Conservation (phyloP, 2,888 invertebrate genomes). For the Syritta pipiens region DNA sequence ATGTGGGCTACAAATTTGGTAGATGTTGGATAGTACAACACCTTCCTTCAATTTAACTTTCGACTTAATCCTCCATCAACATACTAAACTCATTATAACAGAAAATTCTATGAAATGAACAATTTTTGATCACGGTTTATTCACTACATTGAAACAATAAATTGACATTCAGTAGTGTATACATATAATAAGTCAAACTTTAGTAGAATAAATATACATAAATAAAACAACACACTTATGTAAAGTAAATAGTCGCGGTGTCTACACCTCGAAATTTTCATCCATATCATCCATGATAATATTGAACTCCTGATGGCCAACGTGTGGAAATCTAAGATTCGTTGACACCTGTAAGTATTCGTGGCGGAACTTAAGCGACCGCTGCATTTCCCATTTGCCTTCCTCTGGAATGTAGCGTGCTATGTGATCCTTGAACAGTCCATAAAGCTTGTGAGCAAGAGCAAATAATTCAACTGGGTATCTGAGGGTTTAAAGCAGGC, state of each 20-base stretch:
- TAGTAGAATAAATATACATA: conserved; percentile 13
- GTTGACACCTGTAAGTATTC: conserved; percentile 42
- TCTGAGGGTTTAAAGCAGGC: conserved; percentile 29
- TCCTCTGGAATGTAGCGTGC: conserved; percentile 28
- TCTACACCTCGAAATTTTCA: conserved; percentile 9
- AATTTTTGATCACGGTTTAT: too few relatives aligned
- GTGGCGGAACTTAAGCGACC: conserved; percentile 34
- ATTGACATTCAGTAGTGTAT: background rate
- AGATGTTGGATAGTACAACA: too few relatives aligned
- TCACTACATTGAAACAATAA: background rate
- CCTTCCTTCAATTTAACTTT: too few relatives aligned
- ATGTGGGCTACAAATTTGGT: too few relatives aligned
- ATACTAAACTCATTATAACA: too few relatives aligned
- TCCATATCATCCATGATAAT: conserved; percentile 9
- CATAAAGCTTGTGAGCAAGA: conserved; percentile 36
- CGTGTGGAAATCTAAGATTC: conserved; percentile 10
- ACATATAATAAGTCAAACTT: conserved; percentile 1
- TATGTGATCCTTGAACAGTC: conserved; percentile 59
- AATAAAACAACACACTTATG: background rate
- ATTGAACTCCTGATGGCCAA: background rate
- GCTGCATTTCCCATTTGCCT: conserved; percentile 53
- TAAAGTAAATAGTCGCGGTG: background rate
- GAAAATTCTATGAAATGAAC: too few relatives aligned
- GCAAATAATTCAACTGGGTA: conserved; percentile 60
- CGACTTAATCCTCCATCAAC: too few relatives aligned